Conservation (phyloP, 2,888 invertebrate genomes). For the Ectemnius continuus region DNA sequence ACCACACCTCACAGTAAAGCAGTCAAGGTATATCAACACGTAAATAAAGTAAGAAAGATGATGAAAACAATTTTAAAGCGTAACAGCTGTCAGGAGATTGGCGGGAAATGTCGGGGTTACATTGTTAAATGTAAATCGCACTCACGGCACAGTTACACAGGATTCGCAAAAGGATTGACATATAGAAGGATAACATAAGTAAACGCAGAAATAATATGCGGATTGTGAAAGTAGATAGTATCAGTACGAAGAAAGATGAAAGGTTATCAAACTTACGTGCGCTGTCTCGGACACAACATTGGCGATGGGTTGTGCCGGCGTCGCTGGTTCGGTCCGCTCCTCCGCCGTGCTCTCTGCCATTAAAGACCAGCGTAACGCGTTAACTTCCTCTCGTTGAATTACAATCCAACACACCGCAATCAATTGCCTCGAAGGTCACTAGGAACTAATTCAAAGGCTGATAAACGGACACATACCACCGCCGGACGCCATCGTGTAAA, state of each 20-base stretch:
- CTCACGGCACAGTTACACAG: background rate
- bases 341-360: constrained; percentile 69
- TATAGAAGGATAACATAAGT: background rate
- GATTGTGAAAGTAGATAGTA: background rate
- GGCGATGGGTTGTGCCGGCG: constrained; percentile 66
- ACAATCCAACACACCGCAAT: background rate
- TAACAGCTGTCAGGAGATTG: constrained; percentile 49
- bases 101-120: constrained; percentile 35
- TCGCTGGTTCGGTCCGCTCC: constrained; percentile 70
- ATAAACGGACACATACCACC: constrained; percentile 68
- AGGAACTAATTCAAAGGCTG: constrained; percentile 47
- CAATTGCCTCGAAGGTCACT: constrained; percentile 6
- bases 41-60: background rate
- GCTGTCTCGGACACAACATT: constrained; percentile 72
- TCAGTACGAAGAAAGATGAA: constrained; percentile 14
- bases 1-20: no score
- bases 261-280: constrained; percentile 71
- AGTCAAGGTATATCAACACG: background rate
- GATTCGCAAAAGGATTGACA: background rate
- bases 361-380: constrained; percentile 28
- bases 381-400: constrained; percentile 1
- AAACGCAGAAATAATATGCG: background rate
- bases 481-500: constrained; percentile 75
- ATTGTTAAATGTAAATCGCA: background rate
- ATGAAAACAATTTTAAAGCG: constrained; percentile 4